A percentile compares a stretch with the other conserved stretches of the same genome.
These are phyloP conservation scores for Uromys caudimaculatus DNA, from an alignment of 2,797 vertebrate species.

Conservation along the genomic window DNA sequence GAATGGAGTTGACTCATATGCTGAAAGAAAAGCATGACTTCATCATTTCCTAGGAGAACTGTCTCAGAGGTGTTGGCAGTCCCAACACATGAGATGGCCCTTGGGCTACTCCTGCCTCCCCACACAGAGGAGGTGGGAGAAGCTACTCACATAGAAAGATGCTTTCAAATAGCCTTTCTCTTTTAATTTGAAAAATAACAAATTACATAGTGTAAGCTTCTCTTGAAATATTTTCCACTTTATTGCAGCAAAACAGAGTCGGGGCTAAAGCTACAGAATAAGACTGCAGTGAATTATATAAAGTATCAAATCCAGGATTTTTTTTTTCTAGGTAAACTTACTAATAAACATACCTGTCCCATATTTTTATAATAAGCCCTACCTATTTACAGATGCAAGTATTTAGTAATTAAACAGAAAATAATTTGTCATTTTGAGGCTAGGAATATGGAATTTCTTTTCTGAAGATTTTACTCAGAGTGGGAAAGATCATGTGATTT, in stretches of 20 bases:
- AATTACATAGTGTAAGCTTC: not conserved
- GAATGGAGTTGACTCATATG: constrained; percentile 1
- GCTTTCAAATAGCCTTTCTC: constrained; percentile 21
- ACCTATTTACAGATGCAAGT: not conserved
- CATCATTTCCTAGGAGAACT: not conserved
- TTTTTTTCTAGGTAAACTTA: not conserved
- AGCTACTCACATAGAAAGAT: constrained; percentile 39
- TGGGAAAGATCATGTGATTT: not conserved
- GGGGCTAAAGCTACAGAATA: not conserved
- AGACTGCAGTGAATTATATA: not conserved
- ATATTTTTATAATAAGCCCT: not conserved
- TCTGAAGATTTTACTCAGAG: not conserved
- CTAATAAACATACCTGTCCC: not conserved
- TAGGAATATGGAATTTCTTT: not conserved
- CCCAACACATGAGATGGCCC: constrained; percentile 10
- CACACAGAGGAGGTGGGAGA: constrained; percentile 45
- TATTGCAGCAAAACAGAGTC: not conserved
- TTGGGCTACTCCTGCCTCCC: not conserved
- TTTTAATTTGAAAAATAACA: constrained; percentile 39
- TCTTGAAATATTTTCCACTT: constrained; percentile 22
- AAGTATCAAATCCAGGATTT: not conserved
- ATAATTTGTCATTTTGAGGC: not conserved
- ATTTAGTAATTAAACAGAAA: not conserved
- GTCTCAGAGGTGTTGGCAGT: not conserved
- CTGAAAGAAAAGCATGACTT: not conserved